Percentiles rank a stretch among this genome's conserved stretches.
These are phyloP conservation scores for Chionoecetes opilio DNA, from an alignment of 1,140 invertebrate species.

Conservation along the genomic window DNA sequence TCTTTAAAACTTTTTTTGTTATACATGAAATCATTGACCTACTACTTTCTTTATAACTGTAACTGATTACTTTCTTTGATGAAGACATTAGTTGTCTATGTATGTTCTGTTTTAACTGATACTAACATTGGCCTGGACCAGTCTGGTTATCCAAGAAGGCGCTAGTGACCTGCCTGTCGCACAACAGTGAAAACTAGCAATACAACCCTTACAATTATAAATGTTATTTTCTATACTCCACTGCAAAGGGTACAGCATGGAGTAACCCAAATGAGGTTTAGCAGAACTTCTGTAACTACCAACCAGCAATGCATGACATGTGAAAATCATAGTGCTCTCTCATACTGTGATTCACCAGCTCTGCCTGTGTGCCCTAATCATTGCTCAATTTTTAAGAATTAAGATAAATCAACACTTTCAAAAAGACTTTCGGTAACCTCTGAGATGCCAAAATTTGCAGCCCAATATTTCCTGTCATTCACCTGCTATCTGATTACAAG, in stretches of 20 bases:
- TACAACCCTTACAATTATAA: neutral
- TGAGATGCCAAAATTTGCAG: neutral
- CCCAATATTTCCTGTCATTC: constrained; percentile 5
- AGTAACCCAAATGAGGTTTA: neutral
- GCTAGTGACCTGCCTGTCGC: constrained; percentile 2
- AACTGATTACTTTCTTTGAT: neutral
- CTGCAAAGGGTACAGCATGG: neutral
- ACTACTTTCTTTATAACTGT: neutral
- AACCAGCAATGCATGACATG: neutral
- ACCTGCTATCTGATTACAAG: neutral
- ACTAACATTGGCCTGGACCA: neutral
- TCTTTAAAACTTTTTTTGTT: neutral
- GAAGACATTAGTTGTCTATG: neutral
- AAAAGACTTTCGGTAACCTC: neutral
- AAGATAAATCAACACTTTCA: neutral
- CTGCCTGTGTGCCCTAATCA: neutral
- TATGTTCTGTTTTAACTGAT: neutral
- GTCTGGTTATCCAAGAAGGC: neutral
- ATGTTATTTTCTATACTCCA: constrained; percentile 5
- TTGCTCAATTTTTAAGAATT: neutral
- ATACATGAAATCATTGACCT: neutral
- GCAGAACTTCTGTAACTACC: neutral
- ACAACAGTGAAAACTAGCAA: neutral
- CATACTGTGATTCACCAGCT: constrained; percentile 24
- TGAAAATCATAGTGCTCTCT: neutral